phyloP scores from a whole-genome alignment of 2,113 vertebrate genomes.

The Leptodactylus fuscus region DNA sequence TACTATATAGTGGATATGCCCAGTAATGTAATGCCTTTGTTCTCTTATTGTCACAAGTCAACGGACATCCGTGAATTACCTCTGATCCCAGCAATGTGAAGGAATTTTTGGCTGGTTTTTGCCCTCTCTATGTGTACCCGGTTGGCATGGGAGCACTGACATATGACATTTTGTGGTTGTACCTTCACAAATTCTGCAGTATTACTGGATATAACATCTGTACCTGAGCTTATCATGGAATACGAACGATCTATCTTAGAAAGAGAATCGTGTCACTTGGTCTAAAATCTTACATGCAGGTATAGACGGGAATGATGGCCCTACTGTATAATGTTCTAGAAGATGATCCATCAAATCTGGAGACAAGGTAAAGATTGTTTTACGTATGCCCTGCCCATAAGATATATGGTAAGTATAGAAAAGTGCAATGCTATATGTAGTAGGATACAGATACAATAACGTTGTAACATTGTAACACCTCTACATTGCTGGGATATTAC shows the following conservation, averaged over 20 bases:
- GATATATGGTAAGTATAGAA: not conserved
- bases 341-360: not conserved
- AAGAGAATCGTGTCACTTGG: not conserved
- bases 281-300: not conserved
- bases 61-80: not conserved
- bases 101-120: not conserved
- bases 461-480: no score
- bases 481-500: no score
- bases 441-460: no score
- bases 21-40: not conserved
- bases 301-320: not conserved
- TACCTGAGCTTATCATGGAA: no score
- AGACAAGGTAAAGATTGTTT: not conserved
- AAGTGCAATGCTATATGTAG: not conserved
- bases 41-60: not conserved
- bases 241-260: not conserved
- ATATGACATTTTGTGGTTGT: not conserved
- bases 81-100: not conserved
- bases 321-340: not conserved
- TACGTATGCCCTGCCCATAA: not conserved
- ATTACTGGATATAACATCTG: not conserved
- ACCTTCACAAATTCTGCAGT: not conserved
- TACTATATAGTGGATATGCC: not conserved
- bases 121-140: not conserved
- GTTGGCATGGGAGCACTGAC: not conserved